Evolutionary conservation across 1,140 invertebrate genomes (phyloP).

Genomic region (Paracyclopina nana): DNA sequence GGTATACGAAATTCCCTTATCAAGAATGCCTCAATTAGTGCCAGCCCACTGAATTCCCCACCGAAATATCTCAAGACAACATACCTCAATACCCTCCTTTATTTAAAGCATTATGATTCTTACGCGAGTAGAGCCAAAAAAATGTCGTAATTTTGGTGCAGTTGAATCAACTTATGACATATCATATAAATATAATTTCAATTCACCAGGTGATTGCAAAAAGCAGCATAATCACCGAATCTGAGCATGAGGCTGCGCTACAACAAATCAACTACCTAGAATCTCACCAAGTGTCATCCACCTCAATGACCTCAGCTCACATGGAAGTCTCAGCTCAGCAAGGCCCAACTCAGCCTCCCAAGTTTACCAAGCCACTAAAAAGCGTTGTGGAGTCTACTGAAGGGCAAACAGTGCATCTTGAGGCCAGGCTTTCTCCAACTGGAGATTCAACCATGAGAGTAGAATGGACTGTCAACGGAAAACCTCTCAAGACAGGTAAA

Average conservation of each 20-base stretch:
- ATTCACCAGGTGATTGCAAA: slow-evolving; percentile 50
- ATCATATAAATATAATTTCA: no score
- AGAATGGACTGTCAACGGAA: slow-evolving; percentile 90
- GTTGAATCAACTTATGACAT: no score
- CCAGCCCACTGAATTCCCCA: no score
- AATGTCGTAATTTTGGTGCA: no score
- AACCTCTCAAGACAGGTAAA: slow-evolving; percentile 43
- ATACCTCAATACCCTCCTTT: no score
- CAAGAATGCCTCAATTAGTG: no score
- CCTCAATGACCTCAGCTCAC: no score
- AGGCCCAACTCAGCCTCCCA: slow-evolving; percentile 40
- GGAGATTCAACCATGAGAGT: slow-evolving; percentile 86
- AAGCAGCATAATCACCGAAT: slow-evolving; percentile 73
- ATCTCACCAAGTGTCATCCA: no score
- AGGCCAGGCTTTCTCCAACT: slow-evolving; percentile 74
- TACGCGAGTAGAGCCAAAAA: no score
- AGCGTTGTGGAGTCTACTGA: slow-evolving; percentile 76
- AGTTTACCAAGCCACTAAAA: slow-evolving; percentile 64
- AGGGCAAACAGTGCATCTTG: slow-evolving; percentile 75
- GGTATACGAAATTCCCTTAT: no score
- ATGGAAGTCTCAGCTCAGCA: slow-evolving; percentile 29
- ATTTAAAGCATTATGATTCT: no score
- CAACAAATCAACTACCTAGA: slow-evolving; percentile 89
- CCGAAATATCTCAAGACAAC: no score
- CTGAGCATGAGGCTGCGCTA: slow-evolving; percentile 79